phyloP scores from a whole-genome alignment of 2,113 vertebrate genomes.

The Tragelaphus strepsiceros region DNA sequence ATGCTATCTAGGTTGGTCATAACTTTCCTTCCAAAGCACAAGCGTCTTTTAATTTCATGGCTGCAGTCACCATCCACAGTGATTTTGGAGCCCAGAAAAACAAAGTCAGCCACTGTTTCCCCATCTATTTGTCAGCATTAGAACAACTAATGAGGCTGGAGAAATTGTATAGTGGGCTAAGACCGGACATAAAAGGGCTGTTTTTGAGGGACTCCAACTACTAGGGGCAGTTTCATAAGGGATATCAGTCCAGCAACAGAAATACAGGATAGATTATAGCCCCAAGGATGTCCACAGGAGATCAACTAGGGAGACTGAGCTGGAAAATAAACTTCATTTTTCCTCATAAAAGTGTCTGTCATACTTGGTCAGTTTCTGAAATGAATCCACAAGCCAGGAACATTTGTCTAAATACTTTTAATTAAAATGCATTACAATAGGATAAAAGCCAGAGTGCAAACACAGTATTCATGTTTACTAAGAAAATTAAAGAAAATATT shows the following conservation, averaged over 20 bases:
- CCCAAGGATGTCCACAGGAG: background rate
- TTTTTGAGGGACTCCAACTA: background rate
- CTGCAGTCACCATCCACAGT: too few species aligned
- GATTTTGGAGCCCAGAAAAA: too few species aligned
- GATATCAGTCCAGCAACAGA: background rate
- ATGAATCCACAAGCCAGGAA: conserved; percentile 49
- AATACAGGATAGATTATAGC: background rate
- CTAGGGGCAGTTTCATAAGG: background rate
- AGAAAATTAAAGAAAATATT: conserved; percentile 45
- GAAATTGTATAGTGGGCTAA: background rate
- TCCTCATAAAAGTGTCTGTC: background rate
- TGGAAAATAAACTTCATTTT: background rate
- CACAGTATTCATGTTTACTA: background rate
- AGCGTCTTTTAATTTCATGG: too few species aligned
- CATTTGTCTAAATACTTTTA: conserved; percentile 67
- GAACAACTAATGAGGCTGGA: background rate
- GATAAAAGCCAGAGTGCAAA: conserved; percentile 31
- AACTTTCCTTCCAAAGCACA: too few species aligned
- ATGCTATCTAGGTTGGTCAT: too few species aligned
- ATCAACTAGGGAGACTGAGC: background rate
- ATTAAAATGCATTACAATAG: conserved; percentile 59
- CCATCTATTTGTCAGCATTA: background rate
- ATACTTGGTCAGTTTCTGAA: conserved; percentile 28
- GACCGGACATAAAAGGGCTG: background rate
- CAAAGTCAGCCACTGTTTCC: too few species aligned